phyloP scores from a whole-genome alignment of 2,113 vertebrate genomes.

The Tenebrosternarchus preto region DNA sequence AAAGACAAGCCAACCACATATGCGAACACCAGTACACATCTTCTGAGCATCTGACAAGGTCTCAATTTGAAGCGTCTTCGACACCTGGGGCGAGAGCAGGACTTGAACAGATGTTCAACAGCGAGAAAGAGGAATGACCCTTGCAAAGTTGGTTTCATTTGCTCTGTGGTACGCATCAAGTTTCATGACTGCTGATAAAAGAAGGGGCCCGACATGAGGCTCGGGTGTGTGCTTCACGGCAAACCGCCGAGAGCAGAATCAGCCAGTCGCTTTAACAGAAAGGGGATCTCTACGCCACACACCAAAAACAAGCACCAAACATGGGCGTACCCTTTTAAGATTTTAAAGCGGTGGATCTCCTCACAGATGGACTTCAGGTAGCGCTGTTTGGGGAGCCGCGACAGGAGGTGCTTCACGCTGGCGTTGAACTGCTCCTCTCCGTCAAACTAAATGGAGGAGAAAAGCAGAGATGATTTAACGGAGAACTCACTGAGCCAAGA shows the following conservation, averaged over 20 bases:
- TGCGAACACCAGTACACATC: not conserved
- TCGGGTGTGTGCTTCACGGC: not conserved
- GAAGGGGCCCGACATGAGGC: not conserved
- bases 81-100: not conserved
- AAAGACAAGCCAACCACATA: not conserved
- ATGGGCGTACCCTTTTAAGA: constrained; percentile 82
- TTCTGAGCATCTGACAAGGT: not conserved
- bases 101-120: not conserved
- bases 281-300: not conserved
- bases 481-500: not conserved
- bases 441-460: constrained; percentile 78
- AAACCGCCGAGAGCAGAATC: too few species aligned
- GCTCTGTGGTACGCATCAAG: constrained; percentile 35
- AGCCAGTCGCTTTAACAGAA: not conserved
- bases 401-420: constrained; percentile 88
- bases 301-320: not conserved
- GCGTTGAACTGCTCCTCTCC: constrained; percentile 86
- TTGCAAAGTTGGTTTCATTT: not conserved
- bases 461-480: not conserved
- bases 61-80: not conserved
- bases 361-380: constrained; percentile 93
- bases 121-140: not conserved
- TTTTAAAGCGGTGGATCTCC: constrained; percentile 90
- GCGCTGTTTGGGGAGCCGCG: constrained; percentile 88
- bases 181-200: constrained; percentile 49